These are phyloP conservation scores for Falco rusticolus DNA, from an alignment of 2,797 vertebrate genomes.

Conservation along the genomic window DNA sequence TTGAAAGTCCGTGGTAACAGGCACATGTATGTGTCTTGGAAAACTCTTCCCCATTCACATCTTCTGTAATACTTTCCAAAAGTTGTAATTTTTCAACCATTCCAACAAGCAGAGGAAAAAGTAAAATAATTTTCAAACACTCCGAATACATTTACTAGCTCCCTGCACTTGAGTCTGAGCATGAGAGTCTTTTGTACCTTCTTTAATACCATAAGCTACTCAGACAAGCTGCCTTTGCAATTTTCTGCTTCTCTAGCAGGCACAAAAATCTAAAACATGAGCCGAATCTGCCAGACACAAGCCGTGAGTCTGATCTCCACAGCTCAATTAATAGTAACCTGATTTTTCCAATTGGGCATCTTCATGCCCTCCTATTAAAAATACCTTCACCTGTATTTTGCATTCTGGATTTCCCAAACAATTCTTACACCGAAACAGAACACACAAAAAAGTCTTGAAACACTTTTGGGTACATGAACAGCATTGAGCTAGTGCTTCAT, in stretches of 20 bases:
- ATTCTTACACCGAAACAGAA: neutral
- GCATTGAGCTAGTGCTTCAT: neutral
- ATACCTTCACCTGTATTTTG: neutral
- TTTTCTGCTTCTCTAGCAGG: neutral
- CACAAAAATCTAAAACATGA: neutral
- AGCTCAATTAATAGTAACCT: neutral
- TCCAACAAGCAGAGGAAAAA: neutral
- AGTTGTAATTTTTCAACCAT: neutral
- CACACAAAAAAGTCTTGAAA: neutral
- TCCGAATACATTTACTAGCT: neutral
- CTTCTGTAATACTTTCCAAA: neutral
- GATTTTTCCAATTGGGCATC: neutral
- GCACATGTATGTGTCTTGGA: neutral
- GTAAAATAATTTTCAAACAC: neutral
- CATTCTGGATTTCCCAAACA: neutral
- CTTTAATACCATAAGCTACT: neutral
- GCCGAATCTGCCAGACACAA: neutral
- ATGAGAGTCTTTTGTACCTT: neutral
- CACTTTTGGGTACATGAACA: neutral
- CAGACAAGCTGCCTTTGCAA: neutral
- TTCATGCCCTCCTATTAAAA: neutral
- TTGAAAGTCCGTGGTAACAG: neutral
- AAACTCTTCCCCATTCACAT: neutral
- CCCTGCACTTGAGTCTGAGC: neutral
- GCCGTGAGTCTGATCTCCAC: neutral